Percentiles rank a stretch among this genome's conserved stretches.
phyloP scores from a whole-genome alignment of 2,888 invertebrate species.

The Chorisops tibialis region DNA sequence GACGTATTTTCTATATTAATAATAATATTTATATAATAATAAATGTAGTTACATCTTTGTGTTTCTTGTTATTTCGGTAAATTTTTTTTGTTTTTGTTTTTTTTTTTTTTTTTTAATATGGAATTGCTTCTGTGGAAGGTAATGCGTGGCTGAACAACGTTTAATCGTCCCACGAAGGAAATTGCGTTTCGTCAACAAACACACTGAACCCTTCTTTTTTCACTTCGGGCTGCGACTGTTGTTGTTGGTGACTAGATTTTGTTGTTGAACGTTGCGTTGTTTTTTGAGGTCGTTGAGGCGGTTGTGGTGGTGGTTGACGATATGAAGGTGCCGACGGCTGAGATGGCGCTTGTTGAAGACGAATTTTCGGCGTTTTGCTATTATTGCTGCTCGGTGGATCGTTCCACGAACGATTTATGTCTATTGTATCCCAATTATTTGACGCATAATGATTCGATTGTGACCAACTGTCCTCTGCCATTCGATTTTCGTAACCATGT shows the following conservation, averaged over 20 bases:
- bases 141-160: slow-evolving; percentile 2
- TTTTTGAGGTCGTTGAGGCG: slow-evolving; percentile 29
- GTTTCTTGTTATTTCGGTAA: no score
- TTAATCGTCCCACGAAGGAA: slow-evolving; percentile 68
- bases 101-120: neutral
- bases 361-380: slow-evolving; percentile 27
- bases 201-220: slow-evolving; percentile 49
- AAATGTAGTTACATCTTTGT: no score
- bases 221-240: slow-evolving; percentile 38
- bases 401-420: slow-evolving; percentile 49
- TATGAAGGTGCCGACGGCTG: slow-evolving; percentile 33
- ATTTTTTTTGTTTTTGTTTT: neutral
- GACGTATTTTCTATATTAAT: no score
- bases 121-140: slow-evolving; percentile 18
- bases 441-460: slow-evolving; percentile 33
- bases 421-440: slow-evolving; percentile 40
- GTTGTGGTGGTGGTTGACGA: slow-evolving; percentile 35
- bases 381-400: slow-evolving; percentile 45
- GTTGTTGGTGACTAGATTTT: slow-evolving; percentile 30
- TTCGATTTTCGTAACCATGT: slow-evolving; percentile 37
- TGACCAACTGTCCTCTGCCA: slow-evolving; percentile 38
- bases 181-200: slow-evolving; percentile 59
- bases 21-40: no score
- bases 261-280: slow-evolving; percentile 33
- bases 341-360: slow-evolving; percentile 31